Percentiles rank a stretch among this genome's conserved stretches.
These are phyloP conservation scores for Heliangelus exortis DNA, from an alignment of 2,797 vertebrate genomes.

Conservation along the genomic window DNA sequence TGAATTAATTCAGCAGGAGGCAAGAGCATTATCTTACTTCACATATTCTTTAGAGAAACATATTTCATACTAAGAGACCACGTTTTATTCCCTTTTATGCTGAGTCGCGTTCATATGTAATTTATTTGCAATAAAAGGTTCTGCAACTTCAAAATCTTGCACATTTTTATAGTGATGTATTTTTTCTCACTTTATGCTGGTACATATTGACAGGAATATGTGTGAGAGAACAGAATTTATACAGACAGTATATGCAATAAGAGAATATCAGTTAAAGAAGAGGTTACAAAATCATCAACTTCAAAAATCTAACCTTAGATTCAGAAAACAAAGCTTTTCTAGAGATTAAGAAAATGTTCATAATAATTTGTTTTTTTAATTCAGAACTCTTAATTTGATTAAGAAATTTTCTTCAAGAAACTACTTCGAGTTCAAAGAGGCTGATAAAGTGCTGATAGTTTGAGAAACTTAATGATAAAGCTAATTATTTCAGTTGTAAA, in stretches of 20 bases:
- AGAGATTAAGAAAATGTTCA: neutral
- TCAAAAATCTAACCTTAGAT: neutral
- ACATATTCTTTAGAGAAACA: neutral
- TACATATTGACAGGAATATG: neutral
- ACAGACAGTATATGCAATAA: neutral
- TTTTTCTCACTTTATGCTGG: neutral
- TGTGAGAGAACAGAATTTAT: neutral
- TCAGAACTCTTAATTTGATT: neutral
- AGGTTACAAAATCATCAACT: neutral
- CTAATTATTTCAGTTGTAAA: neutral
- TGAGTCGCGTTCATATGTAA: neutral
- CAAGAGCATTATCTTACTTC: neutral
- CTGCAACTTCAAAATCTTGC: neutral
- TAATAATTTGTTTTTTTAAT: neutral
- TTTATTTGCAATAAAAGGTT: neutral
- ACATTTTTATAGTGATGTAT: neutral
- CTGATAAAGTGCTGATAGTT: neutral
- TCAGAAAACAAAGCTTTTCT: neutral
- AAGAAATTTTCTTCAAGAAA: neutral
- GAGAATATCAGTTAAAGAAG: neutral
- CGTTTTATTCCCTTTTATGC: neutral
- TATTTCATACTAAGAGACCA: neutral
- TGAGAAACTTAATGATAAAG: neutral
- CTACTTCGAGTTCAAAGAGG: neutral
- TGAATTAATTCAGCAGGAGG: neutral